These are phyloP conservation scores for Ptiloglossa arizonensis DNA, from an alignment of 1,140 invertebrate species.

Conservation along the genomic window DNA sequence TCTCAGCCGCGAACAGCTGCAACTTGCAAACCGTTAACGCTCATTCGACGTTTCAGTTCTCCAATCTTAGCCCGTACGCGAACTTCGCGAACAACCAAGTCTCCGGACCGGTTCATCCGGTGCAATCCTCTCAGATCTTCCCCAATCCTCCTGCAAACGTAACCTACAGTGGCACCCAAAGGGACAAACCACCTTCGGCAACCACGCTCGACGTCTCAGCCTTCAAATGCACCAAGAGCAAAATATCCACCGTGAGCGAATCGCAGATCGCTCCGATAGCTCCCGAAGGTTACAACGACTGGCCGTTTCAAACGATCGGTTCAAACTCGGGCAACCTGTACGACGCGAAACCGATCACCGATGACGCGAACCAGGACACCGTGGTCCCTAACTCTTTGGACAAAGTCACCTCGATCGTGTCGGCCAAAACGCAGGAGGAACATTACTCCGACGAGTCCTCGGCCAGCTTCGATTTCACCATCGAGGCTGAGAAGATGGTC, in stretches of 20 bases:
- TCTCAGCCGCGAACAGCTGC: conserved; percentile 63
- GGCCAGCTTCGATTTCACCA: conserved; percentile 75
- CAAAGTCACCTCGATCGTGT: conserved; percentile 20
- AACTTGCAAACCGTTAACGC: conserved; percentile 65
- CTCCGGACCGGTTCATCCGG: conserved; percentile 23
- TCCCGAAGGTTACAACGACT: conserved; percentile 37
- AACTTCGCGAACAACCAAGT: conserved; percentile 59
- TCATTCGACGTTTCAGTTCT: conserved; percentile 61
- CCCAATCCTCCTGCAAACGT: conserved; percentile 59
- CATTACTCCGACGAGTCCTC: conserved; percentile 73
- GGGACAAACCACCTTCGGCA: conserved; percentile 47
- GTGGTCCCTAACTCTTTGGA: conserved; percentile 13
- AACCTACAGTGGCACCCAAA: conserved; percentile 39
- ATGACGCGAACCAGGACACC: conserved; percentile 1
- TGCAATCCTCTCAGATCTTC: conserved; percentile 58
- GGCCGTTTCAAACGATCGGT: conserved; percentile 41
- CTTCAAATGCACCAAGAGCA: conserved; percentile 38
- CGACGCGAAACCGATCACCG: background rate
- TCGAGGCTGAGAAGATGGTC: conserved; percentile 79
- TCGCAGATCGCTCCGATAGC: conserved; percentile 11
- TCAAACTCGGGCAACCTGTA: conserved; percentile 1
- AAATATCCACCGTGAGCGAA: conserved; percentile 23
- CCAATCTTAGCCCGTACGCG: conserved; percentile 59
- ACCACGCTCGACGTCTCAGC: conserved; percentile 21
- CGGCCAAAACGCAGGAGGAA: conserved; percentile 63